Evolutionary conservation across 1,140 invertebrate species (phyloP), one percentile per base, ranked within the genome.

Genomic region (Holcopasites calliopsidis): DNA sequence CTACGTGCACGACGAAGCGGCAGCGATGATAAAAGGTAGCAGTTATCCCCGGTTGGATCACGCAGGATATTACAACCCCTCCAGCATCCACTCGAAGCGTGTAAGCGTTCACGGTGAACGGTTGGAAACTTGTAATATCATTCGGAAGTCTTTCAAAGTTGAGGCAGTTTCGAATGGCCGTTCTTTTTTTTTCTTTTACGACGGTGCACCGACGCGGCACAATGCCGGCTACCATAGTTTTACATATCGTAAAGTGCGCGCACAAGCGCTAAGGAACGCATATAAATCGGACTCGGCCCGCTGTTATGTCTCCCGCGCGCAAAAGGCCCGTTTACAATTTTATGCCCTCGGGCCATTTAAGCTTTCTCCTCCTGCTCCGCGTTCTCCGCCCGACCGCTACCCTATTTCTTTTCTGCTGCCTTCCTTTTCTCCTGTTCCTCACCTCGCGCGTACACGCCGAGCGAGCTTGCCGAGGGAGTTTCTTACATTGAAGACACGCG

Each of bases 171-270:
- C 16, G 61, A 85, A 83, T 47, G 72, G 79, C 38, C 66, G 57
- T 5, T n/a, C n/a, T n/a, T n/a, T n/a, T n/a, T n/a, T n/a, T n/a
- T n/a, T n/a, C 73, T 88, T 88, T 88, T 88, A 88, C 77, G 86
- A 88, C 68, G 66, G 62, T 65, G 74, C 79, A 80, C 58, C 69
- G 69, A 72, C 62, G 76, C 73, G 74, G 60, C 82, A 85, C 82
- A 88, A 86, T 87, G 54, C 71, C 62, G 23, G 57, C 47, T 35
- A 76, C 74, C 66, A 76, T 79, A 82, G 77, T 88, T 88, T 87
- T 88, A 88, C 86, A 88, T 88, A 87, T 88, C 86, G 79, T 88
- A 86, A 87, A 88, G 76, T 83, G 76, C 81, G 76, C 80, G 76
- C 79, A 82, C 77, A 76, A 77, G 80, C n/a, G n/a, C 77, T 87